These are phyloP conservation scores for Epistrophe eligans DNA, from an alignment of 2,888 invertebrate species.

Conservation along the genomic window DNA sequence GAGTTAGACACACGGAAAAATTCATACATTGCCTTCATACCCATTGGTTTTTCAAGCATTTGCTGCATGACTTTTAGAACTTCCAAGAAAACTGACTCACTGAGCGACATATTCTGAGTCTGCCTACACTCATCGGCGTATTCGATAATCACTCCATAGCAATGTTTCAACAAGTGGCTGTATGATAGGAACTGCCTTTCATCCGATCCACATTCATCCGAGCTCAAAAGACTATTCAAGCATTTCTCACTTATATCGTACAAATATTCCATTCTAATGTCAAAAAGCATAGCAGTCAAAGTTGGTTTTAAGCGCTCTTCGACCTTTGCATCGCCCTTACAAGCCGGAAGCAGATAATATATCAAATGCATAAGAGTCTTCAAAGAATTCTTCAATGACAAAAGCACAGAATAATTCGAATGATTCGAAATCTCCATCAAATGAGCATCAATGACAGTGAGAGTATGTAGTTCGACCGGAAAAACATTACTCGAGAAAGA, in stretches of 20 bases:
- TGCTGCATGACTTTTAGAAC: constrained; percentile 92
- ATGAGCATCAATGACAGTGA: constrained; percentile 83
- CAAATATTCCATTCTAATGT: constrained; percentile 90
- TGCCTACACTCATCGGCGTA: constrained; percentile 84
- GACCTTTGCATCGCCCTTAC: constrained; percentile 77
- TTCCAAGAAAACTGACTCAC: constrained; percentile 81
- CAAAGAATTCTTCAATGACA: constrained; percentile 82
- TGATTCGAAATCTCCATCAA: constrained; percentile 81
- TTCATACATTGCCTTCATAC: constrained; percentile 91
- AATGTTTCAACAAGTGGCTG: constrained; percentile 87
- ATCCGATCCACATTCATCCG: constrained; percentile 83
- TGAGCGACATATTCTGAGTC: constrained; percentile 79
- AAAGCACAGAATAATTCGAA: constrained; percentile 80
- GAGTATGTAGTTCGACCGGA: constrained; percentile 83
- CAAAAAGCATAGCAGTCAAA: constrained; percentile 88
- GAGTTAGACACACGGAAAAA: constrained; percentile 89
- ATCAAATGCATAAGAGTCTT: constrained; percentile 82
- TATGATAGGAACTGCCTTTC: constrained; percentile 88
- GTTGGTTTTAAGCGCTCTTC: constrained; percentile 80
- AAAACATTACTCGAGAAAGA: constrained; percentile 81
- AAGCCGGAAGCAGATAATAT: constrained; percentile 80
- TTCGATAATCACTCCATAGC: constrained; percentile 88
- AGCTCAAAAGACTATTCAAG: constrained; percentile 85
- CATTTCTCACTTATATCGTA: constrained; percentile 87
- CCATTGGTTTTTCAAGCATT: constrained; percentile 92